These are phyloP conservation scores for Sardinella longiceps DNA, from an alignment of 2,797 vertebrate species.

Conservation along the genomic window DNA sequence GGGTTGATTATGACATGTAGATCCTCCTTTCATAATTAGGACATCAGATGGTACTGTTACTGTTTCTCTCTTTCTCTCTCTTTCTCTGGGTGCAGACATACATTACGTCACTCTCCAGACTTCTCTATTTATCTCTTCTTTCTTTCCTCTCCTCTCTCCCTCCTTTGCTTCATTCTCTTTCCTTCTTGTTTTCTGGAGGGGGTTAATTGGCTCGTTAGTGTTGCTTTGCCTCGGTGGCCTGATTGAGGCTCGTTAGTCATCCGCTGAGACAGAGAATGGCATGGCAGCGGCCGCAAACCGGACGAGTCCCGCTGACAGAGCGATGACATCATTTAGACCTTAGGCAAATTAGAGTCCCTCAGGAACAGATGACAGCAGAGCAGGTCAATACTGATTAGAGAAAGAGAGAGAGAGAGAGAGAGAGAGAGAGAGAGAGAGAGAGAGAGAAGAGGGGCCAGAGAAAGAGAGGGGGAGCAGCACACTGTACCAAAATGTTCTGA, in stretches of 20 bases:
- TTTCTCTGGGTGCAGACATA: not conserved
- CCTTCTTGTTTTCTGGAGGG: slow-evolving; percentile 14
- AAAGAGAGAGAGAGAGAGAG: slow-evolving; percentile 37
- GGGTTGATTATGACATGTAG: not conserved
- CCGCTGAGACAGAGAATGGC: not conserved
- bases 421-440: slow-evolving; percentile 40
- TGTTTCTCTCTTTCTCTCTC: no score
- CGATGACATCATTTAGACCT: slow-evolving; percentile 53
- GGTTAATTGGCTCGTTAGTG: slow-evolving; percentile 17
- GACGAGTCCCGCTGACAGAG: slow-evolving; percentile 45
- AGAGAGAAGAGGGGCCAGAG: not conserved
- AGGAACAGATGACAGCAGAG: slow-evolving; percentile 39
- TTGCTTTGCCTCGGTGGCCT: not conserved
- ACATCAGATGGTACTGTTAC: not conserved
- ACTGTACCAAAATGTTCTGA: not conserved
- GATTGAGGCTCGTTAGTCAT: not conserved
- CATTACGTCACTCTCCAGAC: not conserved
- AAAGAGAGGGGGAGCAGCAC: not conserved
- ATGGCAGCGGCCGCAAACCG: slow-evolving; percentile 35
- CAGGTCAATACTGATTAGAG: slow-evolving; percentile 31
- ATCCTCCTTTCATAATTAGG: no score
- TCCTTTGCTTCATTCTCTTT: not conserved
- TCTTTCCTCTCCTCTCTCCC: not conserved
- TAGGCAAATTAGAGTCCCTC: slow-evolving; percentile 39
- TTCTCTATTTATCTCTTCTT: not conserved